These are phyloP conservation scores for Myotis yumanensis DNA, from an alignment of 2,113 vertebrate species.

Conservation along the genomic window DNA sequence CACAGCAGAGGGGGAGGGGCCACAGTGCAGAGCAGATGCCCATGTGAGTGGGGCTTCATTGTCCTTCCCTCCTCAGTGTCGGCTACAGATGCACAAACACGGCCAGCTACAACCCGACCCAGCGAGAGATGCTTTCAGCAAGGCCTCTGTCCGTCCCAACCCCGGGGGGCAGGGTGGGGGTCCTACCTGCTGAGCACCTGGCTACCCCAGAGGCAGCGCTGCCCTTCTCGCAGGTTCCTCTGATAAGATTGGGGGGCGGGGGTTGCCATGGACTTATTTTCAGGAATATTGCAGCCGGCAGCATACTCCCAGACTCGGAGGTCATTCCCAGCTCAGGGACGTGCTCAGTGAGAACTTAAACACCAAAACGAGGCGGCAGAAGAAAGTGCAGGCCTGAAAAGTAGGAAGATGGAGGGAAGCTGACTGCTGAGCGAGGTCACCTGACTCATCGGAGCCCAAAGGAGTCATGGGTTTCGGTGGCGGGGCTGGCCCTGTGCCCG, in stretches of 20 bases:
- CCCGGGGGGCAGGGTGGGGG: not conserved
- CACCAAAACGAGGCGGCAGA: slow-evolving; percentile 67
- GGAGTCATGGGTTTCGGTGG: slow-evolving; percentile 60
- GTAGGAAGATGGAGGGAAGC: slow-evolving; percentile 48
- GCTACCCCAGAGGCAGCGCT: not conserved
- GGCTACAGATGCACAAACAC: too few species aligned
- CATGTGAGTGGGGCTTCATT: not conserved
- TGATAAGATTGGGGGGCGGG: not conserved
- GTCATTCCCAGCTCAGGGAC: slow-evolving; percentile 52
- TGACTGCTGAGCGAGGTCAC: not conserved
- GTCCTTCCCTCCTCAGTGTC: not conserved
- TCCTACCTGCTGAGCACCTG: not conserved
- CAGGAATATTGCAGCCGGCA: slow-evolving; percentile 10
- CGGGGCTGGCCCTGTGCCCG: slow-evolving; percentile 39
- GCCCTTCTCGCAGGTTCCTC: not conserved
- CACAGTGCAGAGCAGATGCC: not conserved
- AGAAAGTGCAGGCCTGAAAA: slow-evolving; percentile 70
- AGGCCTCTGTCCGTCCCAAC: not conserved
- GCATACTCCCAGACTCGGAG: slow-evolving; percentile 48
- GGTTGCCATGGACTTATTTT: slow-evolving; percentile 56
- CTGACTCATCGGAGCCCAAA: slow-evolving; percentile 46
- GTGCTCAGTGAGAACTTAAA: slow-evolving; percentile 71
- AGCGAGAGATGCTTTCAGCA: not conserved
- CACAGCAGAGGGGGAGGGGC: too few species aligned
- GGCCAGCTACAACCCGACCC: not conserved